These are phyloP conservation scores for Plodia interpunctella DNA, from an alignment of 1,140 invertebrate genomes.

Conservation along the genomic window DNA sequence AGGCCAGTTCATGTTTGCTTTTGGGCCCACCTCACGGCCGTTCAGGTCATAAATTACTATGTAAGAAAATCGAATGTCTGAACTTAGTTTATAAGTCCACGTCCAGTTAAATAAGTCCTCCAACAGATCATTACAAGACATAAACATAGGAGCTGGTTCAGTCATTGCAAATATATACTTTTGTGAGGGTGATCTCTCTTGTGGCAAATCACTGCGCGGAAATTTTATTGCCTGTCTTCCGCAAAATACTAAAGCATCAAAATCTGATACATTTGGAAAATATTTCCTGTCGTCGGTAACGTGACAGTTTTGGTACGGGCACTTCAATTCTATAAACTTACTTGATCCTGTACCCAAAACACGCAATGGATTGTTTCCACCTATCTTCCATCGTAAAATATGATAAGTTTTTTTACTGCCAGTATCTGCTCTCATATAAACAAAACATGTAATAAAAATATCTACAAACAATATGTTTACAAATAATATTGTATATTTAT, in stretches of 20 bases:
- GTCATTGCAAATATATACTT: constrained; percentile 60
- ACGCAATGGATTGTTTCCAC: constrained; percentile 16
- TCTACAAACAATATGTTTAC: too few species aligned
- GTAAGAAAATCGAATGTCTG: constrained; percentile 80
- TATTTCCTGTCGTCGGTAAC: constrained; percentile 33
- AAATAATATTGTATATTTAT: too few species aligned
- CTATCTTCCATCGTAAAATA: not conserved
- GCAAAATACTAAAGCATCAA: constrained; percentile 43
- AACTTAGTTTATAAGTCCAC: constrained; percentile 81
- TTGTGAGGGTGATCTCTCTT: constrained; percentile 33
- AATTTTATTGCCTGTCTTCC: too few species aligned
- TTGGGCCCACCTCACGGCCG: constrained; percentile 46
- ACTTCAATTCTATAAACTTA: constrained; percentile 40
- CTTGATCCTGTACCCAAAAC: constrained; percentile 37
- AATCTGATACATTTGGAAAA: constrained; percentile 29
- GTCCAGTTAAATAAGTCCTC: constrained; percentile 80
- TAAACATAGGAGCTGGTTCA: constrained; percentile 54
- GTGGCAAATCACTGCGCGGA: constrained; percentile 32
- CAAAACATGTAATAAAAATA: too few species aligned
- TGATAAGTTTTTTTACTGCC: not conserved
- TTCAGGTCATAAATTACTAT: constrained; percentile 44
- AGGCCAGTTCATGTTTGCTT: constrained; percentile 45
- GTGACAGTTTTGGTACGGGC: constrained; percentile 40
- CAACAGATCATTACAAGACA: constrained; percentile 32
- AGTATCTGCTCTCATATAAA: too few species aligned